A percentile compares a stretch with the other conserved stretches of the same genome.
phyloP scores from a whole-genome alignment of 2,888 invertebrate genomes.

The Chalcosyrphus nemorum region DNA sequence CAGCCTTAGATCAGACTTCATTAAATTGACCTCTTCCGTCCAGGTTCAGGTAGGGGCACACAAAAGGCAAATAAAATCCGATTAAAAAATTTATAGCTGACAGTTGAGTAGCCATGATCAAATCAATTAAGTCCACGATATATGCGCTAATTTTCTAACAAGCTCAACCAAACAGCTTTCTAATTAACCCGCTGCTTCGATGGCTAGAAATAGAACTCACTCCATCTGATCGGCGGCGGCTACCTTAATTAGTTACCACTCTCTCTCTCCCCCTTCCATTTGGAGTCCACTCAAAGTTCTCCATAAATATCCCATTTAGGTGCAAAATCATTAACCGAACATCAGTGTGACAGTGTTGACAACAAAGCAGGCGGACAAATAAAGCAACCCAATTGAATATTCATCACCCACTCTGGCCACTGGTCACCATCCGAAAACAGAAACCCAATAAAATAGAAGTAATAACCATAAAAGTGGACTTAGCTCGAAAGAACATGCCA shows the following conservation, averaged over 20 bases:
- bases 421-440: not conserved
- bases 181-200: conserved; percentile 46
- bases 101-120: conserved; percentile 51
- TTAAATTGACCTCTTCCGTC: conserved; percentile 46
- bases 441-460: conserved; percentile 57
- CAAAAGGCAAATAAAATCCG: conserved; percentile 38
- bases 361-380: conserved; percentile 50
- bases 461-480: conserved; percentile 59
- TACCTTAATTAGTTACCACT: conserved; percentile 47
- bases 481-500: conserved; percentile 34
- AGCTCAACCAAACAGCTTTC: conserved; percentile 47
- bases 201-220: not conserved
- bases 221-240: conserved; percentile 16
- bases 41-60: too few species aligned
- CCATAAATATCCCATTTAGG: conserved; percentile 63
- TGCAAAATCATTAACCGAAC: conserved; percentile 69
- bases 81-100: conserved; percentile 50
- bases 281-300: conserved; percentile 39
- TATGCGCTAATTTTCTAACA: conserved; percentile 58
- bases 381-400: conserved; percentile 57
- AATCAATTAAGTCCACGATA: conserved; percentile 56
- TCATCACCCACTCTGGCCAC: conserved; percentile 30
- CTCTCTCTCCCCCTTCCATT: too few species aligned
- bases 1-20: conserved; percentile 33
- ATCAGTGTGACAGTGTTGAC: conserved; percentile 64